Conservation (phyloP, 2,797 vertebrate species). For the Merluccius polli region DNA sequence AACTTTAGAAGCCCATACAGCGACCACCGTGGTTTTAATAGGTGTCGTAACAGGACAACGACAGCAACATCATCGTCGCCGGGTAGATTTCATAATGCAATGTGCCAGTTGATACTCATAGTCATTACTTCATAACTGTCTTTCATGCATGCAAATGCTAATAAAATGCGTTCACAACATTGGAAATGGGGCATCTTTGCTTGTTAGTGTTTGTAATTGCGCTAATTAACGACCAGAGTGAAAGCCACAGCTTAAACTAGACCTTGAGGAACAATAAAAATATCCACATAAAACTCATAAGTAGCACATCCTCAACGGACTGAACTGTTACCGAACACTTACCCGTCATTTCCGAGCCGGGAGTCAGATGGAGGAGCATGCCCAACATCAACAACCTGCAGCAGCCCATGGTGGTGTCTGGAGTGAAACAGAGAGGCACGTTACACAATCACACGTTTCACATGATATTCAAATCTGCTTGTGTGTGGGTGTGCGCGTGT, state of each 20-base stretch:
- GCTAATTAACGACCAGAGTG: constrained; percentile 37
- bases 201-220: constrained; percentile 42
- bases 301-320: constrained; percentile 43
- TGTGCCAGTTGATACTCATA: background rate
- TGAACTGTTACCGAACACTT: constrained; percentile 56
- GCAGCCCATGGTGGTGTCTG: constrained; percentile 66
- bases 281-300: constrained; percentile 42
- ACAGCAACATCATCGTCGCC: constrained; percentile 25
- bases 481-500: constrained; percentile 31
- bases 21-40: background rate
- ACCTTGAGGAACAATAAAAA: constrained; percentile 53
- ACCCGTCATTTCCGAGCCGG: constrained; percentile 63
- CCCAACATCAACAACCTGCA: constrained; percentile 62
- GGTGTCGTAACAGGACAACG: background rate
- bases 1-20: background rate
- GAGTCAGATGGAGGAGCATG: constrained; percentile 60
- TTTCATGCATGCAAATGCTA: constrained; percentile 1
- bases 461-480: constrained; percentile 48
- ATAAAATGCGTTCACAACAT: constrained; percentile 15
- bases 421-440: constrained; percentile 33
- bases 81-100: constrained; percentile 26
- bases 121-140: constrained; percentile 18
- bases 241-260: constrained; percentile 56
- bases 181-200: constrained; percentile 31
- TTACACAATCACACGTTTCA: constrained; percentile 23